Conservation (phyloP, 2,113 vertebrate genomes). For the Pelodiscus sinensis region DNA sequence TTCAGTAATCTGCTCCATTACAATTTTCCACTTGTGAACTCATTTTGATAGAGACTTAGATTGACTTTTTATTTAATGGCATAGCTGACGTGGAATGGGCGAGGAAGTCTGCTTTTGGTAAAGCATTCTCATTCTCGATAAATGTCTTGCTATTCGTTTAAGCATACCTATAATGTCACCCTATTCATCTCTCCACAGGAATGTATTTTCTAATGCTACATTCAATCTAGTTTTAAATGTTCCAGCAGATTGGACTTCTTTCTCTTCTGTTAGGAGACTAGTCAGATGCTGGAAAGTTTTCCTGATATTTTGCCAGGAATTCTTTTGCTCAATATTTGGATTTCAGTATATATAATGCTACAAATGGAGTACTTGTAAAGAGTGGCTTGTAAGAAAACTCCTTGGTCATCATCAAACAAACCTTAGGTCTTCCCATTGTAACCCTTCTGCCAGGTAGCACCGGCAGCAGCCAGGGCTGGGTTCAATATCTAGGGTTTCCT, state of each 20-base stretch:
- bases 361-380: background rate
- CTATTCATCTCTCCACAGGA: background rate
- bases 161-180: background rate
- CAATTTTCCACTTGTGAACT: background rate
- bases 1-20: background rate
- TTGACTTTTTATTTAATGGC: background rate
- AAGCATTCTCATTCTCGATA: background rate
- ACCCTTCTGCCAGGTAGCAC: no score
- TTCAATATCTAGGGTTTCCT: no score
- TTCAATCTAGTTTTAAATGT: background rate
- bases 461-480: no score
- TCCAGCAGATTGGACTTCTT: background rate
- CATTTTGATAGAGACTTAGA: background rate
- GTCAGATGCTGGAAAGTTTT: background rate
- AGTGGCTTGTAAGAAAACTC: background rate
- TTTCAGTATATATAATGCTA: background rate
- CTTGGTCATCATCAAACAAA: background rate
- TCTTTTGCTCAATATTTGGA: background rate
- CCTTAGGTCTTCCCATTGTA: background rate
- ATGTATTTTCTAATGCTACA: background rate
- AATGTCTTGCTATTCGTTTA: background rate
- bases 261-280: background rate
- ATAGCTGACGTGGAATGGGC: background rate
- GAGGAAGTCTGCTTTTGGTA: background rate
- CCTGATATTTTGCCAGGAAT: background rate